Percentiles rank a stretch among this genome's conserved stretches.
phyloP scores from a whole-genome alignment of 2,888 invertebrate genomes.

The Amphipoea oculea region DNA sequence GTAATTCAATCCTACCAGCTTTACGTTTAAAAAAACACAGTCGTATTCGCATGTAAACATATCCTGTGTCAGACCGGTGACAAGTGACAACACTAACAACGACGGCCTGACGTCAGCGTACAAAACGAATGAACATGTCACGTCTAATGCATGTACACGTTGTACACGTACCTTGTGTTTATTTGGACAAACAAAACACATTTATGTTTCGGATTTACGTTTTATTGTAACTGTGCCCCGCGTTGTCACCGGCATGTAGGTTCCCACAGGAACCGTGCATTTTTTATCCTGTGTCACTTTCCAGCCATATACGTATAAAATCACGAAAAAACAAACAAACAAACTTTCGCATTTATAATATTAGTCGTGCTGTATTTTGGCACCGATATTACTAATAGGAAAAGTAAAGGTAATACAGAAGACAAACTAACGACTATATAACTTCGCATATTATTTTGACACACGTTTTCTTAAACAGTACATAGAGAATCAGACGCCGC shows the following conservation, averaged over 20 bases:
- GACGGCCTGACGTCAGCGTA: slow-evolving; percentile 3
- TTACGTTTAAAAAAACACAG: background rate
- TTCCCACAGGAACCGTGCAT: too few species aligned
- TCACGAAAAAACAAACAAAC: background rate
- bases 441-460: background rate
- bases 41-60: slow-evolving; percentile 25
- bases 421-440: too few species aligned
- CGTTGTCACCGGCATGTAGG: background rate
- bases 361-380: too few species aligned
- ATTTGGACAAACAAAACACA: background rate
- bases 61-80: background rate
- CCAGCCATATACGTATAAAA: background rate
- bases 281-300: background rate
- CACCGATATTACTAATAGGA: background rate
- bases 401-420: background rate
- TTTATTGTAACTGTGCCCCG: background rate
- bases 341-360: too few species aligned
- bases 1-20: background rate
- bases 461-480: background rate
- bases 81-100: slow-evolving; percentile 4
- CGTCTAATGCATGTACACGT: slow-evolving; percentile 14
- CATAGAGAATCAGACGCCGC: background rate
- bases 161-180: background rate
- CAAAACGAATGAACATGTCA: slow-evolving; percentile 15
- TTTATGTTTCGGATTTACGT: slow-evolving; percentile 1